Conservation (phyloP, 2,888 invertebrate genomes). For the Netelia virgata region DNA sequence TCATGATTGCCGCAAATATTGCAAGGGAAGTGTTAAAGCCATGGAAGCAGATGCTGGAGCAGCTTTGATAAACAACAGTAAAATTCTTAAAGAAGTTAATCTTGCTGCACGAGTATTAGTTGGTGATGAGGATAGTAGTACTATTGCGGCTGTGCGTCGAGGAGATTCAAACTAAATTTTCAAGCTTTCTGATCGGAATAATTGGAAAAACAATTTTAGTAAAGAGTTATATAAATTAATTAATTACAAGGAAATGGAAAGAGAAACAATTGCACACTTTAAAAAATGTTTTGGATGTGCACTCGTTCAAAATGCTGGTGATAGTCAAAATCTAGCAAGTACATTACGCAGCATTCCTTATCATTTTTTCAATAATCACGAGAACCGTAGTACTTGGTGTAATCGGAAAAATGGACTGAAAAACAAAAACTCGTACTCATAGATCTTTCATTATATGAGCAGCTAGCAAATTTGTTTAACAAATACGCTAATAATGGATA, state of each 20-base stretch:
- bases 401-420: conserved; percentile 3
- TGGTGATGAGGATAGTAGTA: conserved; percentile 16
- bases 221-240: conserved; percentile 31
- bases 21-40: conserved; percentile 3
- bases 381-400: conserved; percentile 65
- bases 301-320: conserved; percentile 52
- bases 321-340: conserved; percentile 33
- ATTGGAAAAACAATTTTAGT: conserved; percentile 37
- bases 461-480: conserved; percentile 40
- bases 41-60: conserved; percentile 35
- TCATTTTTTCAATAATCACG: conserved; percentile 57
- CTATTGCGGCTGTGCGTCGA: conserved; percentile 36
- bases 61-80: not conserved
- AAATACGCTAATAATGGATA: conserved; percentile 61
- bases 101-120: conserved; percentile 8
- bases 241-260: not conserved
- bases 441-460: conserved; percentile 18
- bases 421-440: conserved; percentile 16
- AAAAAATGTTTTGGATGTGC: conserved; percentile 65
- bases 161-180: conserved; percentile 5
- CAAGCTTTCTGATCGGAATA: conserved; percentile 33
- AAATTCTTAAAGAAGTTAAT: conserved; percentile 1
- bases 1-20: conserved; percentile 32
- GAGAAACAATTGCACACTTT: not conserved
- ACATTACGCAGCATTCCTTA: conserved; percentile 53